Conservation (phyloP, 2,888 invertebrate species). For the Phengaris arion region DNA sequence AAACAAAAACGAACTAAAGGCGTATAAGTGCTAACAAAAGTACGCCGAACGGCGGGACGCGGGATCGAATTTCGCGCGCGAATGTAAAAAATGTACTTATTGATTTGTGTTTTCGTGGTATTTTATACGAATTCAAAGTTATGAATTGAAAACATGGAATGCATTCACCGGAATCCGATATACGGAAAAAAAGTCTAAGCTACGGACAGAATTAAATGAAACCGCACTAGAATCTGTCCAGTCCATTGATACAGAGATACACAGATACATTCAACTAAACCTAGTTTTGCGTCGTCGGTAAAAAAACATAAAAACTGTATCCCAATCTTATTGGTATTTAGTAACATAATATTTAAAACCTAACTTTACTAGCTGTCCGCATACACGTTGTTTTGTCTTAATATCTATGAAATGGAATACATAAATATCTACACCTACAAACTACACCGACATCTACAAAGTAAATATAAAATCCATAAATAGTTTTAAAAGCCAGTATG, state of each 20-base stretch:
- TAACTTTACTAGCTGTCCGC: too few species aligned
- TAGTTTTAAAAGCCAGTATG: too few species aligned
- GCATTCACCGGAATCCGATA: slow-evolving; percentile 9
- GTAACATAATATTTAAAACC: too few species aligned
- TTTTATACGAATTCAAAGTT: slow-evolving; percentile 39
- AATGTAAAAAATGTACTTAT: slow-evolving; percentile 42
- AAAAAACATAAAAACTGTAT: too few species aligned
- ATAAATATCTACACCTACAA: too few species aligned
- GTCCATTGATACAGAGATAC: not conserved
- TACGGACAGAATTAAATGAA: not conserved
- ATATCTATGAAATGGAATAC: too few species aligned
- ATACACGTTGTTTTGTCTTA: too few species aligned
- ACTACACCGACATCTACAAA: too few species aligned
- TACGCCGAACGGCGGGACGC: slow-evolving; percentile 56
- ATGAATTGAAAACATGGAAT: slow-evolving; percentile 26
- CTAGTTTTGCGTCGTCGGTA: too few species aligned
- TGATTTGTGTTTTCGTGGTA: slow-evolving; percentile 48
- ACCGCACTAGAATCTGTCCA: not conserved
- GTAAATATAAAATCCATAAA: too few species aligned
- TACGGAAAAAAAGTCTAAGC: not conserved
- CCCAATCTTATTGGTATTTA: too few species aligned
- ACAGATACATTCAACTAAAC: not conserved
- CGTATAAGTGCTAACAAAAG: slow-evolving; percentile 77
- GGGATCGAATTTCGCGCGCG: slow-evolving; percentile 74
- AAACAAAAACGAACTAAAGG: slow-evolving; percentile 66